Percentiles rank a stretch among this genome's conserved stretches.
Evolutionary conservation across 2,113 vertebrate genomes (phyloP).

Genomic region (Cavia aperea): DNA sequence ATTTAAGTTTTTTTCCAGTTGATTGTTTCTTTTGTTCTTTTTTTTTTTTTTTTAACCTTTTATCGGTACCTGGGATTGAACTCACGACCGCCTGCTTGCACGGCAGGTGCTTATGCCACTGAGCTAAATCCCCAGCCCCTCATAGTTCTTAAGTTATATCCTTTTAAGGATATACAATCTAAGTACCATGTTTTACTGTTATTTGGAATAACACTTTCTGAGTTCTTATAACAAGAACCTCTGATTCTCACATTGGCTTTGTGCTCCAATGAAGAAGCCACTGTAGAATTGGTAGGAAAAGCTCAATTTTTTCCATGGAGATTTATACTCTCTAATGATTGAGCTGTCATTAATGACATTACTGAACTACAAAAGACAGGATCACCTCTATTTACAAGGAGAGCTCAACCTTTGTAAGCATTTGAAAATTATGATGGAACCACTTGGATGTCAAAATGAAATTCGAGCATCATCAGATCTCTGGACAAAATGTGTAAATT

Average conservation of each 20-base stretch:
- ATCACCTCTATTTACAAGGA: neutral
- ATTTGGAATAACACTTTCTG: constrained; percentile 11
- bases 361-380: constrained; percentile 38
- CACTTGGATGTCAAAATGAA: constrained; percentile 28
- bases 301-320: constrained; percentile 39
- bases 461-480: neutral
- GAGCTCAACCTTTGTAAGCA: neutral
- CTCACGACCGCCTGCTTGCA: too few species aligned
- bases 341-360: constrained; percentile 56
- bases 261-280: constrained; percentile 35
- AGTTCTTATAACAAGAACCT: neutral
- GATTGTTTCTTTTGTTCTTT: neutral
- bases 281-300: constrained; percentile 28
- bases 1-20: neutral
- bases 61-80: too few species aligned
- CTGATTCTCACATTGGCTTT: neutral
- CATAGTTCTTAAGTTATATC: neutral
- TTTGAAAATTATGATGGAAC: neutral
- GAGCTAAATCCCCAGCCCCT: too few species aligned
- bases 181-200: neutral
- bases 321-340: constrained; percentile 61
- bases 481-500: neutral
- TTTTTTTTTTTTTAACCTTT: too few species aligned
- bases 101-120: too few species aligned
- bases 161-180: neutral